A percentile compares a stretch with the other conserved stretches of the same genome.
Evolutionary conservation across 2,888 invertebrate genomes (phyloP).

Genomic region (Falcaria lacertinaria): DNA sequence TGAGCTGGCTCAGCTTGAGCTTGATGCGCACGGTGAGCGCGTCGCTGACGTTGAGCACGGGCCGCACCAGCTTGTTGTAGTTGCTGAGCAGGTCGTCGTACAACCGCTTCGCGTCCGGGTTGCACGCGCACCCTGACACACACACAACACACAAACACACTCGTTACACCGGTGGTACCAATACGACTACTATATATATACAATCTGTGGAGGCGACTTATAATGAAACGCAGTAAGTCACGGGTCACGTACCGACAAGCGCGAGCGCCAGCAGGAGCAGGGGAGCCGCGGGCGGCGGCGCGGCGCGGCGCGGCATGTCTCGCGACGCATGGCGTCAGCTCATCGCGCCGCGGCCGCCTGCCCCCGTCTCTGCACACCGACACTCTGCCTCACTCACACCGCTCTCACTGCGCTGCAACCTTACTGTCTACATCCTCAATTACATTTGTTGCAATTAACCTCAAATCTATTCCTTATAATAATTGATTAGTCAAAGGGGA

Average conservation of each 20-base stretch:
- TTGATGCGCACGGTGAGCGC: constrained; percentile 97
- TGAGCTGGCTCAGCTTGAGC: constrained; percentile 96
- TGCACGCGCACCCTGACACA: constrained; percentile 88
- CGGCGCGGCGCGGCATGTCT: constrained; percentile 65
- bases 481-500: too few species aligned
- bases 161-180: too few species aligned
- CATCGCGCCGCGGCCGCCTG: constrained; percentile 46
- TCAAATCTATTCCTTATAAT: too few species aligned
- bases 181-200: too few species aligned
- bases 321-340: constrained; percentile 64
- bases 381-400: background rate
- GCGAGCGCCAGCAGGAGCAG: constrained; percentile 56
- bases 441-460: too few species aligned
- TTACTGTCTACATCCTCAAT: too few species aligned
- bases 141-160: background rate
- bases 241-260: constrained; percentile 27
- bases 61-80: constrained; percentile 97
- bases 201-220: too few species aligned
- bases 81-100: constrained; percentile 97
- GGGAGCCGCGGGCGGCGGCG: constrained; percentile 48
- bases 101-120: constrained; percentile 96
- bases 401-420: background rate
- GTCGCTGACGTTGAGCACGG: constrained; percentile 96
- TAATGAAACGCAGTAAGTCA: too few species aligned
- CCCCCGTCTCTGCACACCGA: constrained; percentile 10